These are phyloP conservation scores for Poecile montanus DNA, from an alignment of 2,797 vertebrate species.

Conservation along the genomic window DNA sequence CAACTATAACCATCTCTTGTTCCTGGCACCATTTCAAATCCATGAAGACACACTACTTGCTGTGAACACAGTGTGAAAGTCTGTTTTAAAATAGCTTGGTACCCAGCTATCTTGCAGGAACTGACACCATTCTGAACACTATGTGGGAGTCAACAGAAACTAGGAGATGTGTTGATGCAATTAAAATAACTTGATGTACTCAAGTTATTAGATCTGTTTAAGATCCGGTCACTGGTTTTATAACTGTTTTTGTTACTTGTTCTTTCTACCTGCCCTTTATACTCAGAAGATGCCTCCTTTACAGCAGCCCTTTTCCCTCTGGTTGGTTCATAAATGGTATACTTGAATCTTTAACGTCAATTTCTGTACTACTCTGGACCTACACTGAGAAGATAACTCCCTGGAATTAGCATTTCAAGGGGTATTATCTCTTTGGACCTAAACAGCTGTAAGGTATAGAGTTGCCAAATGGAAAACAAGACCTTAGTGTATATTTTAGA, in stretches of 20 bases:
- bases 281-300: background rate
- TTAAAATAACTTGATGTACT: background rate
- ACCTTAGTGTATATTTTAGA: background rate
- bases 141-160: background rate
- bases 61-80: background rate
- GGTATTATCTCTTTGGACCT: background rate
- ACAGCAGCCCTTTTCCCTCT: background rate
- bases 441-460: background rate
- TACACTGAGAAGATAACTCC: background rate
- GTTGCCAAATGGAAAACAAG: background rate
- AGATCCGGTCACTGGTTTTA: background rate
- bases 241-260: background rate
- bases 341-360: background rate
- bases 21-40: background rate
- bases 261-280: background rate
- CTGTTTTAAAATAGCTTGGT: slow-evolving; percentile 13
- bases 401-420: background rate
- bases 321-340: background rate
- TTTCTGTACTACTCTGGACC: background rate
- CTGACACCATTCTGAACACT: background rate
- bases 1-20: background rate
- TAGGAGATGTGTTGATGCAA: background rate
- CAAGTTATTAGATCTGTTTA: background rate
- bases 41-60: background rate
- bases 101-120: background rate